Percentiles rank a stretch among this genome's conserved stretches.
Conservation (phyloP, 2,113 vertebrate species). For the Brienomyrus longianalis region DNA sequence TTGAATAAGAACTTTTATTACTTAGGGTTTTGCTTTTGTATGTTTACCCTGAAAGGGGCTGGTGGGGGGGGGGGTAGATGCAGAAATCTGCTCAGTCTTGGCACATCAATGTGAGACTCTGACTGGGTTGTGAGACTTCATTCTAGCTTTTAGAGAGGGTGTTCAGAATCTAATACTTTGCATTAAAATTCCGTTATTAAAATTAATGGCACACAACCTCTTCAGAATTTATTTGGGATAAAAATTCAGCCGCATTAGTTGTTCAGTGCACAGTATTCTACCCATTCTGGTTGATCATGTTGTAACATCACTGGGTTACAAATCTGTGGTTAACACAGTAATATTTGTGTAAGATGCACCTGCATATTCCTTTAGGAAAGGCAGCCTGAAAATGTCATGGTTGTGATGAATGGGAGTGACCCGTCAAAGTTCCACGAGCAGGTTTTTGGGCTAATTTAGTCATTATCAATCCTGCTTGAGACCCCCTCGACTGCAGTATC, state of each 20-base stretch:
- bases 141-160: neutral
- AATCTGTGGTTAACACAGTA: neutral
- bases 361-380: neutral
- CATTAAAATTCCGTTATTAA: neutral
- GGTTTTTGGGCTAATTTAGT: neutral
- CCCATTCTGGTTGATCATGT: neutral
- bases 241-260: neutral
- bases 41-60: neutral
- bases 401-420: neutral
- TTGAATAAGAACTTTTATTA: neutral
- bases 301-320: neutral
- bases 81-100: neutral
- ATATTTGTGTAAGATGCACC: neutral
- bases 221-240: neutral
- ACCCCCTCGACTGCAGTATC: neutral
- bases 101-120: neutral
- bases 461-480: neutral
- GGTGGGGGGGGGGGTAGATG: neutral
- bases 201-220: neutral
- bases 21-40: slow-evolving; percentile 3
- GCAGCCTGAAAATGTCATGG: neutral
- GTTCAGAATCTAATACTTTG: neutral
- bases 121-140: neutral
- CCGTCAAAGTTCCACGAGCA: neutral
- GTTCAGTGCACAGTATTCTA: neutral